These are phyloP conservation scores for Schizotus pectinicornis DNA, from an alignment of 2,888 invertebrate species.

Conservation along the genomic window DNA sequence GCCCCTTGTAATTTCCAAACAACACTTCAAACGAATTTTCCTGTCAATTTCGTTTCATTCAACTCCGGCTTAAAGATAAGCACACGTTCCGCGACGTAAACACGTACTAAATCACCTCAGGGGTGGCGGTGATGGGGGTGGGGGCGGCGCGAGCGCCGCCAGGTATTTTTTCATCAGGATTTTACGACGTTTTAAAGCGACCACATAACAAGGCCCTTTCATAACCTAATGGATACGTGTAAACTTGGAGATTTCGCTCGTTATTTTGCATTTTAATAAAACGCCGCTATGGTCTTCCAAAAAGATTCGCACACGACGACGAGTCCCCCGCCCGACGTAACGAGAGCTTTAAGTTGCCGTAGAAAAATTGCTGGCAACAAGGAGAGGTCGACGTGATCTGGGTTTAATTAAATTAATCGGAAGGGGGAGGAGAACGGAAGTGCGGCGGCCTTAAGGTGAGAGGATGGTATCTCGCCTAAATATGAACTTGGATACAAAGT, in stretches of 20 bases:
- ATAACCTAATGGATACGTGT: constrained; percentile 34
- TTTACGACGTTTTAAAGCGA: constrained; percentile 27
- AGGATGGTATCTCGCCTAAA: constrained; percentile 15
- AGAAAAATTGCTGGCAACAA: too few relatives aligned
- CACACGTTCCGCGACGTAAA: constrained; percentile 2
- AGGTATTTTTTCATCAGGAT: constrained; percentile 30
- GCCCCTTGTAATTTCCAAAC: constrained; percentile 1
- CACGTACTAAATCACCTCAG: constrained; percentile 14
- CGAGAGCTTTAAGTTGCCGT: too few relatives aligned
- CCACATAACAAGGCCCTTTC: constrained; percentile 33
- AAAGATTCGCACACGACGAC: too few relatives aligned
- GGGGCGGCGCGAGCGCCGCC: neutral
- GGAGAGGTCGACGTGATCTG: too few relatives aligned
- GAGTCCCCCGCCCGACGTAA: too few relatives aligned
- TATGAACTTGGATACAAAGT: constrained; percentile 26
- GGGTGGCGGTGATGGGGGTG: too few relatives aligned
- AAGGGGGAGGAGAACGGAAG: too few relatives aligned
- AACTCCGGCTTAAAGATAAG: constrained; percentile 6
- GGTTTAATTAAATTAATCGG: too few relatives aligned
- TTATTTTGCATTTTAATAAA: constrained; percentile 36
- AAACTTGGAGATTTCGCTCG: constrained; percentile 31
- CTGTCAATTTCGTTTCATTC: constrained; percentile 9
- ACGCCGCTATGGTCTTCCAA: neutral
- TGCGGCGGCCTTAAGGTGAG: constrained; percentile 17
- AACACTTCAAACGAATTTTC: constrained; percentile 9